A percentile compares a stretch with the other conserved stretches of the same genome.
These are phyloP conservation scores for Drosophila nr. perissopoda DNA, from an alignment of 2,888 invertebrate species.

Conservation along the genomic window DNA sequence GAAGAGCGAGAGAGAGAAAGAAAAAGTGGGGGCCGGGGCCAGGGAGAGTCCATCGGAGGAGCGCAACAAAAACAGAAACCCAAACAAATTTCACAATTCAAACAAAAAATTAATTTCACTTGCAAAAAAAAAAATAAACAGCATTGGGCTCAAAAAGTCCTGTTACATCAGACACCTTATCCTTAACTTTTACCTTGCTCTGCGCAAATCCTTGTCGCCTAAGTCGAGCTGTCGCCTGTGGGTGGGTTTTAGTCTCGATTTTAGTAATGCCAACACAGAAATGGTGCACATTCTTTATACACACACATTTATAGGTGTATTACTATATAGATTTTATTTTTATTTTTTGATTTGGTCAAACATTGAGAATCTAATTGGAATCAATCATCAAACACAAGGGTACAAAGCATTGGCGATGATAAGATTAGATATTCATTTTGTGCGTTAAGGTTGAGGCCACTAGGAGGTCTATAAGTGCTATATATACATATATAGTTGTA, in stretches of 20 bases:
- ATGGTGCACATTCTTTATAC: constrained; percentile 49
- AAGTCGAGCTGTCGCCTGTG: constrained; percentile 77
- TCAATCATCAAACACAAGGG: constrained; percentile 48
- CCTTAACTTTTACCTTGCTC: constrained; percentile 75
- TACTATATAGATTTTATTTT: constrained; percentile 20
- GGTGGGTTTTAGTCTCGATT: constrained; percentile 61
- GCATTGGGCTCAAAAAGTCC: constrained; percentile 17
- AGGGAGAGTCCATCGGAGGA: constrained; percentile 9
- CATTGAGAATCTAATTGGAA: constrained; percentile 65
- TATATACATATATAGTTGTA: background rate
- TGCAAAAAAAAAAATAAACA: constrained; percentile 3
- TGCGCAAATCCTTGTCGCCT: constrained; percentile 82
- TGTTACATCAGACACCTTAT: constrained; percentile 9
- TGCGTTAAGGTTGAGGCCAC: constrained; percentile 45
- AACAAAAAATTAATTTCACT: constrained; percentile 18
- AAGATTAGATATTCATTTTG: constrained; percentile 65
- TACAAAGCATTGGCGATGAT: constrained; percentile 56
- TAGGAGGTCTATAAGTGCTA: constrained; percentile 29
- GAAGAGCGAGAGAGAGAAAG: background rate
- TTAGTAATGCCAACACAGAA: constrained; percentile 62
- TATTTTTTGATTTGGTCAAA: constrained; percentile 27
- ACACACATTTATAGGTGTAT: constrained; percentile 11
- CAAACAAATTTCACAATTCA: constrained; percentile 21
- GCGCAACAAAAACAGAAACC: constrained; percentile 24
- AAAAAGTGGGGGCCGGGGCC: background rate